Evolutionary conservation across 2,797 vertebrate species (phyloP).

Genomic region (Falco concolor): DNA sequence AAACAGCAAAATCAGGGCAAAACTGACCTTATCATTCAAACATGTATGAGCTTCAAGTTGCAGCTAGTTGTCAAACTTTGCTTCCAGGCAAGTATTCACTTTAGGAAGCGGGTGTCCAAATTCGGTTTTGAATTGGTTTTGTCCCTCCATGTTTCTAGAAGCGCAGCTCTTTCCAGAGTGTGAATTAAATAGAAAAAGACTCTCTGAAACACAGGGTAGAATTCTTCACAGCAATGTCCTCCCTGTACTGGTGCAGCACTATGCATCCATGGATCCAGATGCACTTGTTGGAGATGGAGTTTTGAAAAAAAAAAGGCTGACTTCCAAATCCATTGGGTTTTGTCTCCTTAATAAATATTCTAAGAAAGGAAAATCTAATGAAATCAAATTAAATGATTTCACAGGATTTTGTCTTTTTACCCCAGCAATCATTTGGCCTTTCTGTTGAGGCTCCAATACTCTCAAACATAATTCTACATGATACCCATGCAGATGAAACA

Average conservation of each 20-base stretch:
- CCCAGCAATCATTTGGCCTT: neutral
- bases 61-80: neutral
- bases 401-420: neutral
- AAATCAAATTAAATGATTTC: neutral
- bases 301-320: neutral
- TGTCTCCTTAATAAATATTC: neutral
- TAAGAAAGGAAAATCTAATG: neutral
- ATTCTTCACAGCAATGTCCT: neutral
- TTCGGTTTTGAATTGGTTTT: neutral
- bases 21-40: neutral
- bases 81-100: neutral
- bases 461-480: neutral
- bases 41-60: neutral
- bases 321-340: neutral
- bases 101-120: neutral
- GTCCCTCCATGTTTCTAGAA: neutral
- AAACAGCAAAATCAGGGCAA: neutral
- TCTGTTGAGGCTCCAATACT: neutral
- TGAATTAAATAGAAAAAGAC: neutral
- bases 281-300: neutral
- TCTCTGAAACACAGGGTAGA: neutral
- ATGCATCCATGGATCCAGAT: neutral
- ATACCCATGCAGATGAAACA: neutral
- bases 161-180: neutral
- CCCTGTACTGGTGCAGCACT: neutral